Base-by-base conservation (phyloP, 2,888 invertebrate genomes). In the Agrotis clavis region DNA sequence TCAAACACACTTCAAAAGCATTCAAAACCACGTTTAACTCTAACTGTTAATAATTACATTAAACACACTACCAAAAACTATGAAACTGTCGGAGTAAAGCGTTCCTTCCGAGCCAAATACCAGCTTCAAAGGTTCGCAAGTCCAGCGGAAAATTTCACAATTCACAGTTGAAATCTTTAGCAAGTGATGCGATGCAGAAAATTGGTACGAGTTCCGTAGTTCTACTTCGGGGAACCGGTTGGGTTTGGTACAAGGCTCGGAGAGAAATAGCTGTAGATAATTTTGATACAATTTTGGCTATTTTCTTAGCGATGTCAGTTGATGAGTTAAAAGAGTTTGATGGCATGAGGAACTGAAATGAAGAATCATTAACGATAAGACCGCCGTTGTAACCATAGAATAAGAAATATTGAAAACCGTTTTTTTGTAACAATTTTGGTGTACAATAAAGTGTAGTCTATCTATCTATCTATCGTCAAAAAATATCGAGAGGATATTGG, bases 161-260 rank as follows among this genome's bases (percentile, higher is more conserved):
- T 88, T 90, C 88, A 90, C 89, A 90, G 89, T 90, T 90, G 87
- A 89, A 89, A 91, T 90, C 88, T 90, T 87, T 80, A 85, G 77
- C 79, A 72, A 83, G 83, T 86, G 86, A 79, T 80, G 79, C 83
- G 89, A 88, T 90, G 93, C 93, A 92, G 92, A 93, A 93, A 93
- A 93, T 93, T 92, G 89, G 81, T 87, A 89, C 77, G 86, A 86
- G 84, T 87, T 86, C 86, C 70, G 41, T 41, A 80, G 82, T 75
- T 83, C 79, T 77, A 76, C 76, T 82, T 64, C 53, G 71, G 53
- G 59, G 74, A 81, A 77, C 59, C 47, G 62, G 71, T 41, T 67
- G 69, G 64, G 60, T 74, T 83, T 70, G 51, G 69, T 66, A 41
- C 18, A 54, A 61, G n/a, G 25, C 21, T 73, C 18, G 35, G 35